These are phyloP conservation scores for Sparidentex hasta DNA, from an alignment of 2,797 vertebrate genomes.

Conservation along the genomic window DNA sequence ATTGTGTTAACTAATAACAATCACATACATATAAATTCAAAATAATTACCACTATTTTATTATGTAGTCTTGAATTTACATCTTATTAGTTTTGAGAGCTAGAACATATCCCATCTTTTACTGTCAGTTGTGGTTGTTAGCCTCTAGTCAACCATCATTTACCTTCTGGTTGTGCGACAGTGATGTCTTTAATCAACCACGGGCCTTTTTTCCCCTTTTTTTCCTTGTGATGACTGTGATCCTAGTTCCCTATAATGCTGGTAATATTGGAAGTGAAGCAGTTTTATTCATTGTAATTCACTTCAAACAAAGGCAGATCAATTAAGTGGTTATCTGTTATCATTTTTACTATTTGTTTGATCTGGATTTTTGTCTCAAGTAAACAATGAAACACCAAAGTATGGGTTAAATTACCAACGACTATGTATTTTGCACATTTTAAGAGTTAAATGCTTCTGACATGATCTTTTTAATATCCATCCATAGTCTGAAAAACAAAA, in stretches of 20 bases:
- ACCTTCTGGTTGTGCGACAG: neutral
- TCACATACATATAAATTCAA: neutral
- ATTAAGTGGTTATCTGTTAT: neutral
- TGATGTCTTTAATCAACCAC: neutral
- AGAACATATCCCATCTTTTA: neutral
- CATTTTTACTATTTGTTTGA: neutral
- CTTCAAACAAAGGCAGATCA: neutral
- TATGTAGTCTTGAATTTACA: neutral
- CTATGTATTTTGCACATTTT: no score
- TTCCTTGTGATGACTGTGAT: neutral
- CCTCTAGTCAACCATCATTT: neutral
- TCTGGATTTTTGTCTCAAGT: no score
- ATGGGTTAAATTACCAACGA: no score
- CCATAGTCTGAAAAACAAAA: no score
- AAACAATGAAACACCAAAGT: no score
- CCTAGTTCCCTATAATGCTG: neutral
- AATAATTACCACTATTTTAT: neutral
- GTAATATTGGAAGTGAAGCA: neutral
- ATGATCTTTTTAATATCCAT: no score
- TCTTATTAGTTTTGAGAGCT: neutral
- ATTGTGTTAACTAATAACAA: neutral
- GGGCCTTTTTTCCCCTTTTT: neutral
- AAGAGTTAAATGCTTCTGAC: no score
- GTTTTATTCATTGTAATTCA: neutral
- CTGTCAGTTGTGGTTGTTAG: neutral